Conservation (phyloP, 2,888 invertebrate genomes). For the Xestia rhomboidea region DNA sequence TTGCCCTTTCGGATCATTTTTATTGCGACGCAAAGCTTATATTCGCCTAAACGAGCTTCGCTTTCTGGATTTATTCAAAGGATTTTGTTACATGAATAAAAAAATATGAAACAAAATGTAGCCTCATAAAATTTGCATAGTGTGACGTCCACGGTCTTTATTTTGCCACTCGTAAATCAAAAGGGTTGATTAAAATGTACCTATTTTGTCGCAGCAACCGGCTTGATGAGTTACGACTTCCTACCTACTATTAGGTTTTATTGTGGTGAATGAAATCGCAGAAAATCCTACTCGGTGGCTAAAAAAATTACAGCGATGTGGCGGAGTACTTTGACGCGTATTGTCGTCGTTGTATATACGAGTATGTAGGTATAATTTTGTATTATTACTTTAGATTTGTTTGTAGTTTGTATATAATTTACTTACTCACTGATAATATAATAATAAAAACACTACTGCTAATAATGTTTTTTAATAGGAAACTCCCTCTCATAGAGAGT, state of each 20-base stretch:
- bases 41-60: slow-evolving; percentile 18
- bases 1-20: slow-evolving; percentile 38
- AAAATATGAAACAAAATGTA: slow-evolving; percentile 74
- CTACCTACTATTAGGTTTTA: slow-evolving; percentile 16
- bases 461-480: too few relatives aligned
- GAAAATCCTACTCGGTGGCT: not conserved
- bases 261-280: not conserved
- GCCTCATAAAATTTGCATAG: slow-evolving; percentile 77
- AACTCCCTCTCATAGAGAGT: too few relatives aligned
- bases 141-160: slow-evolving; percentile 66
- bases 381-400: too few relatives aligned
- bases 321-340: too few relatives aligned
- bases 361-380: too few relatives aligned
- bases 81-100: slow-evolving; percentile 66
- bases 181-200: slow-evolving; percentile 32
- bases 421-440: too few relatives aligned
- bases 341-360: too few relatives aligned
- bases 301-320: not conserved
- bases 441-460: too few relatives aligned
- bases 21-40: slow-evolving; percentile 34
- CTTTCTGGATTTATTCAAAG: slow-evolving; percentile 49
- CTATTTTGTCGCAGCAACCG: slow-evolving; percentile 19
- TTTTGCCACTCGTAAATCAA: slow-evolving; percentile 67
- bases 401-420: too few relatives aligned
- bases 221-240: slow-evolving; percentile 17